Percentiles rank a stretch among this genome's conserved stretches.
Evolutionary conservation across 2,888 invertebrate genomes (phyloP).

Genomic region (Elmis aenea): DNA sequence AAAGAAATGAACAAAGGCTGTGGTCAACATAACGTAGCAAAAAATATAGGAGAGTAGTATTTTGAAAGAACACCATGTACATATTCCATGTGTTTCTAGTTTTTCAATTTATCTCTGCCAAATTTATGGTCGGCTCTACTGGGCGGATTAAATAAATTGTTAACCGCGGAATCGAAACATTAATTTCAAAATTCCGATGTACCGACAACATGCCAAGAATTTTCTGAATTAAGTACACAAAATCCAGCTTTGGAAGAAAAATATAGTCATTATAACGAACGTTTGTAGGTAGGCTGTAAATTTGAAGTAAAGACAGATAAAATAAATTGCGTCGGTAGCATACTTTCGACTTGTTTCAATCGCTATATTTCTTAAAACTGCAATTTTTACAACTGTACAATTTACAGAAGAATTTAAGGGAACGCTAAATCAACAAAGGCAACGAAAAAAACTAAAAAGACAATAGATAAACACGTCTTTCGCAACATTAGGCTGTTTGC

Average conservation of each 20-base stretch:
- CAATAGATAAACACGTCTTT: no score
- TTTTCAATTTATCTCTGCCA: conserved; percentile 17
- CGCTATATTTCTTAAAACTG: neutral
- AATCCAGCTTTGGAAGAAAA: conserved; percentile 23
- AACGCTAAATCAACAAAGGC: no score
- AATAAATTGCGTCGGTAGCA: conserved; percentile 21
- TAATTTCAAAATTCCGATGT: conserved; percentile 19
- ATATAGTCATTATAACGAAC: conserved; percentile 24
- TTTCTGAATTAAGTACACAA: conserved; percentile 23
- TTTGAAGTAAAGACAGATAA: conserved; percentile 16
- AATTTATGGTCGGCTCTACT: conserved; percentile 16
- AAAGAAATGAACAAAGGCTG: conserved; percentile 11
- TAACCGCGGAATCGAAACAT: conserved; percentile 19
- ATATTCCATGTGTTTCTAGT: conserved; percentile 11
- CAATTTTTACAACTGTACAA: neutral
- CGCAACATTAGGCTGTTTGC: no score
- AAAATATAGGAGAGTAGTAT: conserved; percentile 8
- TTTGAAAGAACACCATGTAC: conserved; percentile 9
- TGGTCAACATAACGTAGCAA: conserved; percentile 7
- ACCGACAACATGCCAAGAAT: conserved; percentile 23
- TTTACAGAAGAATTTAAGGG: no score
- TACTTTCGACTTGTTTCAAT: conserved; percentile 14
- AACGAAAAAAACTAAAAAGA: neutral
- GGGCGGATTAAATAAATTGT: conserved; percentile 20
- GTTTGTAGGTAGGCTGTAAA: conserved; percentile 24